Evolutionary conservation across 2,888 invertebrate species (phyloP).

Genomic region (Ochropleura leucogaster): DNA sequence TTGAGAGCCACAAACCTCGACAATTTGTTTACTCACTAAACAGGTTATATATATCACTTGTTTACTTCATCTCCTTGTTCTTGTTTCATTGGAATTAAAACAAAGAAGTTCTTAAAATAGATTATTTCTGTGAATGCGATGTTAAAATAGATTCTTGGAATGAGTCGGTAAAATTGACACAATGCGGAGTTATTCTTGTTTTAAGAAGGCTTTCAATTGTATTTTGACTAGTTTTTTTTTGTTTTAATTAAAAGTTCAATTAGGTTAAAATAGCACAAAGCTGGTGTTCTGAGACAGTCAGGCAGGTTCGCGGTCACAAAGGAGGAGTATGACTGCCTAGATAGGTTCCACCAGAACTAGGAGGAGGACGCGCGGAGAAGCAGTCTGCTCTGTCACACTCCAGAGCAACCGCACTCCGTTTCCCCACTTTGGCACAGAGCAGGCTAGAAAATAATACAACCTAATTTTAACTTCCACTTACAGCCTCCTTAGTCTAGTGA

Average conservation of each 20-base stretch:
- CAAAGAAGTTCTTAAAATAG: not conserved
- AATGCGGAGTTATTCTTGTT: not conserved
- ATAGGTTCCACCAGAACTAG: not conserved
- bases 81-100: slow-evolving; percentile 21
- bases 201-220: not conserved
- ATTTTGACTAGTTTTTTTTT: too few species aligned
- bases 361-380: not conserved
- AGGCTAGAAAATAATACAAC: not conserved
- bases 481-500: not conserved
- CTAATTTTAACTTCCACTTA: not conserved
- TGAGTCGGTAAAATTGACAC: not conserved
- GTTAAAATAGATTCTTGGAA: not conserved
- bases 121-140: slow-evolving; percentile 9
- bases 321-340: not conserved
- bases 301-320: not conserved
- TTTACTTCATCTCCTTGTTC: slow-evolving; percentile 29
- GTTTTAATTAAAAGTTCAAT: too few species aligned
- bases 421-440: not conserved
- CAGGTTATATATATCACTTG: slow-evolving; percentile 30
- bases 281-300: not conserved
- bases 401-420: too few species aligned
- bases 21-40: slow-evolving; percentile 59
- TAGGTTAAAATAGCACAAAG: not conserved
- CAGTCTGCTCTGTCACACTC: too few species aligned
- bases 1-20: slow-evolving; percentile 69